A percentile compares a stretch with the other conserved stretches of the same genome.
Conservation (phyloP, 2,113 vertebrate genomes). For the Poeciliopsis occidentalis region DNA sequence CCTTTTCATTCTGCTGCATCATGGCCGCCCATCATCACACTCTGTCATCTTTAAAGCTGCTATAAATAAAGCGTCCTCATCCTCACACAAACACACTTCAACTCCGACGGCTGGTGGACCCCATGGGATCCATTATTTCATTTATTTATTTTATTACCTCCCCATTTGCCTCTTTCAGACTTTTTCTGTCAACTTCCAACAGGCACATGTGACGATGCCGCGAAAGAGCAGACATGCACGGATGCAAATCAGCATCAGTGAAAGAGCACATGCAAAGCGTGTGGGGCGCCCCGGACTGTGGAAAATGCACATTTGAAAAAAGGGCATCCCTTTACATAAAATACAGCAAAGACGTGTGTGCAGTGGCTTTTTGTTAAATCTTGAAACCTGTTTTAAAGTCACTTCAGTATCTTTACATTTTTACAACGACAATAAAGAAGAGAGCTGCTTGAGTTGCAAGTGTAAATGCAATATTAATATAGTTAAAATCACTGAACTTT, state of each 20-base stretch:
- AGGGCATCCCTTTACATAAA: constrained; percentile 12
- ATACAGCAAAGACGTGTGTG: background rate
- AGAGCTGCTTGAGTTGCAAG: no score
- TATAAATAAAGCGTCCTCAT: constrained; percentile 47
- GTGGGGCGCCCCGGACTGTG: background rate
- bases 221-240: background rate
- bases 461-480: no score
- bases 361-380: background rate
- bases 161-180: constrained; percentile 23
- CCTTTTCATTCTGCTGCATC: constrained; percentile 41
- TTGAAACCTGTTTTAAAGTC: background rate
- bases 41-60: constrained; percentile 15
- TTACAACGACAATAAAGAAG: no score
- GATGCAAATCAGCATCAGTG: constrained; percentile 42
- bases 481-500: no score
- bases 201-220: constrained; percentile 10
- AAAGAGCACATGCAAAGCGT: constrained; percentile 38
- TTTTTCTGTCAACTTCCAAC: constrained; percentile 7
- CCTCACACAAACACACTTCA: constrained; percentile 13
- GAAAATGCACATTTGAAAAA: background rate
- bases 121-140: constrained; percentile 17
- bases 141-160: background rate
- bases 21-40: constrained; percentile 25
- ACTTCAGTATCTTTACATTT: background rate
- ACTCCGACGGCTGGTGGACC: constrained; percentile 31